phyloP scores from a whole-genome alignment of 2,113 vertebrate genomes.

The Thunnus maccoyii region DNA sequence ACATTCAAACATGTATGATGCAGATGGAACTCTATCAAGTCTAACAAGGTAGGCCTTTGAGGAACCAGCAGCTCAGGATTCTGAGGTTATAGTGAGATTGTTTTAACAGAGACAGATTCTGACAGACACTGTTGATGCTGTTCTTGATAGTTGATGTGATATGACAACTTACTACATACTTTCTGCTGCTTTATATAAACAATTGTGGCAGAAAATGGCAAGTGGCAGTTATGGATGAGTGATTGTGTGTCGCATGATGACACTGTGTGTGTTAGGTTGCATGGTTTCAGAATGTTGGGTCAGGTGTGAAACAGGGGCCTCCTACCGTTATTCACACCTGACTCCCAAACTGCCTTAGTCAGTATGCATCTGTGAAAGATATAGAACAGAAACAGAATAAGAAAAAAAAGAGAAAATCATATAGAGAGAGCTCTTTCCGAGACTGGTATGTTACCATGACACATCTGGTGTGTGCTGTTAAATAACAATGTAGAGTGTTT shows the following conservation, averaged over 20 bases:
- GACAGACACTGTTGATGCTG: conserved; percentile 27
- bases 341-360: conserved; percentile 49
- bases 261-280: conserved; percentile 1
- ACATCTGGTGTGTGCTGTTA: background rate
- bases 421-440: background rate
- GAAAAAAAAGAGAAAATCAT: background rate
- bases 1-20: background rate
- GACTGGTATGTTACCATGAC: background rate
- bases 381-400: background rate
- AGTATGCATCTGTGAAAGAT: conserved; percentile 26
- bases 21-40: background rate
- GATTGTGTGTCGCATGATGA: background rate
- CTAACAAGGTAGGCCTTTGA: background rate
- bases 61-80: background rate
- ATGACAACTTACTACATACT: conserved; percentile 37
- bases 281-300: conserved; percentile 12
- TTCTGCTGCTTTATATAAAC: conserved; percentile 18
- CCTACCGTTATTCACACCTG: conserved; percentile 42
- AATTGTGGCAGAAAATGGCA: conserved; percentile 28
- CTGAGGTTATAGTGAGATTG: background rate
- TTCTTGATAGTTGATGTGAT: conserved; percentile 10
- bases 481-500: background rate
- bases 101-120: conserved; percentile 1
- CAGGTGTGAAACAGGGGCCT: conserved; percentile 32
- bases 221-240: conserved; percentile 26